Base-by-base conservation (phyloP, 2,797 vertebrate genomes). In the Kryptolebias ocellatus region DNA sequence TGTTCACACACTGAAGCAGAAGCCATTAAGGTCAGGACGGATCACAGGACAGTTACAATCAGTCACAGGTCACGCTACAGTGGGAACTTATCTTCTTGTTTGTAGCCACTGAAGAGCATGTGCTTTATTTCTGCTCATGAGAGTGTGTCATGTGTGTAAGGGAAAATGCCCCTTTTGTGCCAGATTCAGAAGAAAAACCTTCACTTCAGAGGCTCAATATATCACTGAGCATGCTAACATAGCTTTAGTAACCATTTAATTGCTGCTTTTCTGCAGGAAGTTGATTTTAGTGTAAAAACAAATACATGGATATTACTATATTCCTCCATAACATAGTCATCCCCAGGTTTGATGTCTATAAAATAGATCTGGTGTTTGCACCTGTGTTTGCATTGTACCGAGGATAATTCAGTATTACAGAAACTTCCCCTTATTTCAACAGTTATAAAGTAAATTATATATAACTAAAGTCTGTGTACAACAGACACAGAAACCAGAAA, bases 81-180 rank as follows among this genome's bases (percentile, higher is more conserved):
- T 59, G 27, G 37, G 74, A 67, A 64, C 20, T 54, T 53, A 62
- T 60, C 53, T 53, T 44, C 20, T 59, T 58, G 56, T 60, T 70
- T 63, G 37, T 2, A 71, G 55, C 20, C 52, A 53, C 55, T 34
- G 28, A 45, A 44, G 57, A 79, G 71, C 70, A 56, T 64, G 50
- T 31, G 59, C 15, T 44, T 52, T 60, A 59, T 37, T 18, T 56
- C 59, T 64, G 56, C 34, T 67, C 11, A 12, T 59, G 68, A 71
- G 64, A 34, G 31, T 55, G 27, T 64, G 65, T 77, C 70, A 69
- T 64, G 37, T 79, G 58, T 60, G 68, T 53, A 18, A 46, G 64
- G 71, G 66, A 74, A 56, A 76, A 84, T 78, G 74, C 54, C 53
- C 20, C 73, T 76, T 5, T 79, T 72, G 78, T 75, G 66, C 76